Evolutionary conservation across 2,113 vertebrate species (phyloP), one percentile per base, ranked within the genome.

Genomic region (Marcusenius ussheri): DNA sequence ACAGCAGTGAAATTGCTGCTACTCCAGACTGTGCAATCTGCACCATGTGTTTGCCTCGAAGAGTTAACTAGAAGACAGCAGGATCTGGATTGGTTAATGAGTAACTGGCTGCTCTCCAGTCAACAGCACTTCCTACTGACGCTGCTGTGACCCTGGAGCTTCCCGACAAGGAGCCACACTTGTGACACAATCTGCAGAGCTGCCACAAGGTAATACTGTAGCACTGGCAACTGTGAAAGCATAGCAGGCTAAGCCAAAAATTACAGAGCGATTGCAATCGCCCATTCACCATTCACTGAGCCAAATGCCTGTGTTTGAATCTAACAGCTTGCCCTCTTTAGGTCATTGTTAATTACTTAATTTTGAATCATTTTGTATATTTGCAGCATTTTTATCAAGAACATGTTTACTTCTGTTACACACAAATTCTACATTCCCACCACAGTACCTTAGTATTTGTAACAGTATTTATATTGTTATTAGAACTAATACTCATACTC

Each of bases 71-170:
- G 13, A 17, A 39, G 47, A 53, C 49, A 53, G 85, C 31, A 56
- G 85, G n/a, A 15, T 50, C 85, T 56, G 85, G 31, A 53, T 87
- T 49, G 50, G 85, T 87, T 87, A 87, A 87, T 87, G 85, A 87
- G 50, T 87, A 87, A 87, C 85, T 53, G 49, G 85, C 15, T 39
- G 85, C 49, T 31, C 85, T 87, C 50, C 49, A 87, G 49, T 27
- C 85, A 39, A 53, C 85, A 13, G 49, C 85, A 35, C 47, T 53
- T 53, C 85, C 49, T 51, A 27, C 13, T 87, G 27, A 53, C 3
- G 49, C 50, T 39, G 50, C 19, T 21, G 5, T 53, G 19, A 53
- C 47, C n/a, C 50, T 39, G n/a, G 50, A 35, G 85, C 19, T n/a
- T 50, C 49, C n/a, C 85, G 13, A 49, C 85, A 49, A 87, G 85